These are phyloP conservation scores for Cyprinodon diabolis DNA, from an alignment of 2,797 vertebrate genomes.

Conservation along the genomic window DNA sequence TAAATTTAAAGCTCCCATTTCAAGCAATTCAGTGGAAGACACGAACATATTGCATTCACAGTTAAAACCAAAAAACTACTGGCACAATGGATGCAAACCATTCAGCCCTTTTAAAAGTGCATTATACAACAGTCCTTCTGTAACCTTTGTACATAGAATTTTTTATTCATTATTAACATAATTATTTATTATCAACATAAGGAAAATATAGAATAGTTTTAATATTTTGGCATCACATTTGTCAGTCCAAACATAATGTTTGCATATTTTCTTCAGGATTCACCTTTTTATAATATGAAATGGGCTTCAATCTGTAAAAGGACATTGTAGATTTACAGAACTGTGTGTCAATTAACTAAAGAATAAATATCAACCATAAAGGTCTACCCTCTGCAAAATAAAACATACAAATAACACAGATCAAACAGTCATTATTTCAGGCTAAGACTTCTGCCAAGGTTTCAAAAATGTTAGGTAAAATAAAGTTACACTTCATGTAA, in stretches of 20 bases:
- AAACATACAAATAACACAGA: conserved; percentile 31
- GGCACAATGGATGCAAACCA: conserved; percentile 55
- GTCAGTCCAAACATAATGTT: neutral
- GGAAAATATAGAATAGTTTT: conserved; percentile 37
- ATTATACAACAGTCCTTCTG: conserved; percentile 42
- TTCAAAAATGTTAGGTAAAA: conserved; percentile 25
- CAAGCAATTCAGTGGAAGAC: conserved; percentile 41
- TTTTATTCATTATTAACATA: conserved; percentile 1
- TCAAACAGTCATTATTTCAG: conserved; percentile 32
- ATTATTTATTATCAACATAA: conserved; percentile 3
- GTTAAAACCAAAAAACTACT: conserved; percentile 39
- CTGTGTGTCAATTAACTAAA: conserved; percentile 23
- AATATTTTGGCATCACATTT: conserved; percentile 58
- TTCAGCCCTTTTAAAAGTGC: conserved; percentile 66
- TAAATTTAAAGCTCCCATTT: conserved; percentile 17
- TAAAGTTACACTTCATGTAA: neutral
- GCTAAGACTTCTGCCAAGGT: conserved; percentile 23
- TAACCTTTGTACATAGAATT: conserved; percentile 46
- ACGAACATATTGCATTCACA: conserved; percentile 36
- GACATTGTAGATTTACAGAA: conserved; percentile 22
- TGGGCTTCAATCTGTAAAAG: conserved; percentile 39
- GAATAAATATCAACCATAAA: conserved; percentile 27
- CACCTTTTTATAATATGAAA: conserved; percentile 41
- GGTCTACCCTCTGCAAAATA: conserved; percentile 12
- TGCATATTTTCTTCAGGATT: neutral